Evolutionary conservation across 1,140 invertebrate genomes (phyloP).

Genomic region (Pseudachorutes palmiensis): DNA sequence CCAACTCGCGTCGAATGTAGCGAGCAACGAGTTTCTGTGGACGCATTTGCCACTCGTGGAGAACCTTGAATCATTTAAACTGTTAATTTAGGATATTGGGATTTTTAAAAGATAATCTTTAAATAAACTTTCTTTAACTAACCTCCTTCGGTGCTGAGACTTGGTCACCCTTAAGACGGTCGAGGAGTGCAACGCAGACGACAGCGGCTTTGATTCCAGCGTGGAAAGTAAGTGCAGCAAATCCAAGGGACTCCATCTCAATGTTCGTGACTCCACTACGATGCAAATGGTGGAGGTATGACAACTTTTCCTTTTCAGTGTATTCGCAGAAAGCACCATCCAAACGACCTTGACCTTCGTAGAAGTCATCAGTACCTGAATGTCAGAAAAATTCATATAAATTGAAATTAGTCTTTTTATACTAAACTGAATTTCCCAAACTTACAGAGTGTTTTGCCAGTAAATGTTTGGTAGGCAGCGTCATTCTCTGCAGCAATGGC

Average conservation of each 20-base stretch:
- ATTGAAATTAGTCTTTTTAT: too few relatives aligned
- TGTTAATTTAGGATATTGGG: too few relatives aligned
- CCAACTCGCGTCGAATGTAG: slow-evolving; percentile 75
- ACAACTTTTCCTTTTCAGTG: slow-evolving; percentile 74
- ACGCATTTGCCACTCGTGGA: slow-evolving; percentile 86
- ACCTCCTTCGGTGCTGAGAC: slow-evolving; percentile 76
- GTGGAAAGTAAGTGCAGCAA: slow-evolving; percentile 86
- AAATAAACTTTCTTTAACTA: too few relatives aligned
- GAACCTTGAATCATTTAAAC: too few relatives aligned
- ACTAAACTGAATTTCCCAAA: neutral
- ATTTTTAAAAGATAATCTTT: too few relatives aligned
- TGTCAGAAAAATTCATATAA: too few relatives aligned
- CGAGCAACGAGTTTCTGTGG: slow-evolving; percentile 79
- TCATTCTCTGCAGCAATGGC: slow-evolving; percentile 57
- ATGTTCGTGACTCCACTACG: slow-evolving; percentile 83
- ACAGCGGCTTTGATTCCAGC: slow-evolving; percentile 89
- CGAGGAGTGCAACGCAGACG: slow-evolving; percentile 86
- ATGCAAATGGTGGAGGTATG: slow-evolving; percentile 68
- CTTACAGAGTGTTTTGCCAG: slow-evolving; percentile 82
- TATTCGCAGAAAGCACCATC: slow-evolving; percentile 97
- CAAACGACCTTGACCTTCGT: slow-evolving; percentile 87
- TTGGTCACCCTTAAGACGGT: slow-evolving; percentile 85
- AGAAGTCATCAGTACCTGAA: slow-evolving; percentile 77
- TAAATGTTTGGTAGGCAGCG: slow-evolving; percentile 74
- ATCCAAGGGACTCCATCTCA: slow-evolving; percentile 92